Conservation (phyloP, 1,140 invertebrate species). For the Trachymyrmex cornetzi region DNA sequence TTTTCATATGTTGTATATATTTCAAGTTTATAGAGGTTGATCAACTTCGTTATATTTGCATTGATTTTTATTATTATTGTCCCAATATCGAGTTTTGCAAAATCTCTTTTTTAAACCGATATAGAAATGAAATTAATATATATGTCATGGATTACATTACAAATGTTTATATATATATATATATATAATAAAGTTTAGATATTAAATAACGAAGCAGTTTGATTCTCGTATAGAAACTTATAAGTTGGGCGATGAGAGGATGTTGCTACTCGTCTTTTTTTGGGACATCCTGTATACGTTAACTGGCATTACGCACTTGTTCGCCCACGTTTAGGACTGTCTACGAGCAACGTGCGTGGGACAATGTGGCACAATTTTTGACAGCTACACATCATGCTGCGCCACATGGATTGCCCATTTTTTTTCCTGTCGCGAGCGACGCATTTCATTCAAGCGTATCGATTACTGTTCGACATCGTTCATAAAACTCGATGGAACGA, state of each 20-base stretch:
- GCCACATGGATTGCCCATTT: background rate
- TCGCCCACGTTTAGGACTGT: constrained; percentile 43
- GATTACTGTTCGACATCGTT: background rate
- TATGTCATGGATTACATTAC: background rate
- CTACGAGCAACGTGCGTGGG: constrained; percentile 29
- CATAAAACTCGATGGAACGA: constrained; percentile 3
- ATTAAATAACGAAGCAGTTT: background rate
- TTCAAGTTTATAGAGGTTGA: background rate
- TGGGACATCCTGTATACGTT: constrained; percentile 49
- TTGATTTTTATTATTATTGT: background rate
- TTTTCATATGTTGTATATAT: background rate
- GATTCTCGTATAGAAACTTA: background rate
- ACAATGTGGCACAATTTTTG: constrained; percentile 54
- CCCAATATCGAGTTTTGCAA: background rate
- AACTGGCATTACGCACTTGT: constrained; percentile 57
- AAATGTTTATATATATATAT: background rate
- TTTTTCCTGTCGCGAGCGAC: background rate
- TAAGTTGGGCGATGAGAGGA: constrained; percentile 27
- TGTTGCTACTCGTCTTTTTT: constrained; percentile 24
- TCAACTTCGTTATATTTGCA: background rate
- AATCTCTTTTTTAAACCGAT: background rate
- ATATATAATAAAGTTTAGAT: background rate
- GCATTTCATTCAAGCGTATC: constrained; percentile 26
- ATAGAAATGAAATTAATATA: background rate
- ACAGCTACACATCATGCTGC: background rate